phyloP scores from a whole-genome alignment of 2,888 invertebrate genomes.

The Bellardia pandia region DNA sequence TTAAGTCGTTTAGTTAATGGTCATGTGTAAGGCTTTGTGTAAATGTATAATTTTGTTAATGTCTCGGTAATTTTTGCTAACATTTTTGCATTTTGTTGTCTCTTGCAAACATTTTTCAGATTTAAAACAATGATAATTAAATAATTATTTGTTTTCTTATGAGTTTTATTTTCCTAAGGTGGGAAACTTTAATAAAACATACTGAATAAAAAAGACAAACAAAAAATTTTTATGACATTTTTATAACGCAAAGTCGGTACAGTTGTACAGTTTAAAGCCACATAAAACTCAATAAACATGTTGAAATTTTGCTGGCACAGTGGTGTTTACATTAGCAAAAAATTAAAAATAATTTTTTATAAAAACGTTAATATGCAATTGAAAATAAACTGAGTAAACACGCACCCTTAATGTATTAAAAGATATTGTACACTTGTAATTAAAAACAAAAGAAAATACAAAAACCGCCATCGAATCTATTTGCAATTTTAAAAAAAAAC shows the following conservation, averaged over 20 bases:
- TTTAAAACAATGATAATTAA: constrained; percentile 5
- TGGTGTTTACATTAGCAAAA: background rate
- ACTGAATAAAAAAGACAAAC: background rate
- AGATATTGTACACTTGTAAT: background rate
- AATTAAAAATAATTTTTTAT: background rate
- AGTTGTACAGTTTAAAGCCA: constrained; percentile 1
- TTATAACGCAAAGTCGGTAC: background rate
- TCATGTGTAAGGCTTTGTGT: background rate
- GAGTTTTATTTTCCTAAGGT: constrained; percentile 26
- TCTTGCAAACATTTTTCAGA: background rate
- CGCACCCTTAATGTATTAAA: background rate
- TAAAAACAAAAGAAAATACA: background rate
- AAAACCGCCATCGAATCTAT: constrained; percentile 25
- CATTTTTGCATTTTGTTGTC: background rate
- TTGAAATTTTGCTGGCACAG: background rate
- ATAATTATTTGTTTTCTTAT: background rate
- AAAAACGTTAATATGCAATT: constrained; percentile 1
- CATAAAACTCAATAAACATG: background rate
- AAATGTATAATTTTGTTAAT: background rate
- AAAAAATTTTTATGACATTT: background rate
- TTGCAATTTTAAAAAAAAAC: background rate
- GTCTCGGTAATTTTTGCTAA: constrained; percentile 4
- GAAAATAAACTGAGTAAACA: background rate
- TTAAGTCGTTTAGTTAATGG: constrained; percentile 44
- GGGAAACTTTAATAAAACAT: background rate